Evolutionary conservation across 2,113 vertebrate genomes (phyloP).

Genomic region (Anhinga rufa): DNA sequence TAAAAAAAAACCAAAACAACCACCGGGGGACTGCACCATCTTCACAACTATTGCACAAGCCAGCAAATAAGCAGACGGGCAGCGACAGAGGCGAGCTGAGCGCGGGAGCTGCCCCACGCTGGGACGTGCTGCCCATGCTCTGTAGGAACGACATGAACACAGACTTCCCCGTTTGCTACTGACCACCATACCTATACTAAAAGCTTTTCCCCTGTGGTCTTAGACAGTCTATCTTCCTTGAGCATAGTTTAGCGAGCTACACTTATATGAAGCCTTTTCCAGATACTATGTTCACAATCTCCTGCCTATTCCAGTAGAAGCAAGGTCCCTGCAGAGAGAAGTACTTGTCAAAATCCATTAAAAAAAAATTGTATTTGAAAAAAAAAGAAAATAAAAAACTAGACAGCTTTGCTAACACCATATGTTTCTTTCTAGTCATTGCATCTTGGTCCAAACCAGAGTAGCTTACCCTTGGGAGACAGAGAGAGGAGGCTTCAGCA

Average conservation of each 20-base stretch:
- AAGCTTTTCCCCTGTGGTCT: neutral
- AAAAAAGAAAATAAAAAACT: neutral
- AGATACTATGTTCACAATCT: neutral
- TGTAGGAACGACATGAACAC: neutral
- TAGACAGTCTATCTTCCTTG: neutral
- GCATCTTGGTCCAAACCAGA: neutral
- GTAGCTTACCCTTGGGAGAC: neutral
- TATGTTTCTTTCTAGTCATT: neutral
- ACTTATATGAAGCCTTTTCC: neutral
- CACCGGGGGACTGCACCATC: no score
- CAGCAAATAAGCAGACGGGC: neutral
- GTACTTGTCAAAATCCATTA: neutral
- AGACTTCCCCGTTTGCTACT: neutral
- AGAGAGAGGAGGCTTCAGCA: neutral
- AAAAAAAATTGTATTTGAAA: no score
- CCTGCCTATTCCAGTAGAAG: neutral
- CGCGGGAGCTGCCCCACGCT: fast-evolving
- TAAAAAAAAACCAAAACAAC: neutral
- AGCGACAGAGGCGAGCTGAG: fast-evolving
- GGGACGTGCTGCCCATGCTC: neutral
- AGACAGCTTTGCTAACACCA: neutral
- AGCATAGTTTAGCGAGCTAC: neutral
- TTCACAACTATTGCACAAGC: neutral
- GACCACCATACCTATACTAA: no score
- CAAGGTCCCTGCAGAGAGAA: neutral